These are phyloP conservation scores for Orthosia gracilis DNA, from an alignment of 2,888 invertebrate species.

Conservation along the genomic window DNA sequence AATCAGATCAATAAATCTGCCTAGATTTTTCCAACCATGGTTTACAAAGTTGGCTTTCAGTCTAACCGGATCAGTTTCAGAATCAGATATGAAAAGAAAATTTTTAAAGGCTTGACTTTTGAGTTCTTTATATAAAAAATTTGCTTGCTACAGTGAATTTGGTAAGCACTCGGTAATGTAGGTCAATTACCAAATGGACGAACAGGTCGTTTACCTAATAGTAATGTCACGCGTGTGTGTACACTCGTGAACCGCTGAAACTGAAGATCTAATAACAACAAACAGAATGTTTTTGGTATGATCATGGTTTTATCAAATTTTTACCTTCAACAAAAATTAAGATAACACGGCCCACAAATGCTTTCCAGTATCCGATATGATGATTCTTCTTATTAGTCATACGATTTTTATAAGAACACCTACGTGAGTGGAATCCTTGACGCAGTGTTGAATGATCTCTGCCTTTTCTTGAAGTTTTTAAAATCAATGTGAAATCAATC, in stretches of 20 bases:
- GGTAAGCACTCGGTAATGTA: constrained; percentile 21
- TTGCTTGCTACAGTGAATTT: constrained; percentile 19
- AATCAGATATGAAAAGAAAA: background rate
- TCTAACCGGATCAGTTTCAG: too few species aligned
- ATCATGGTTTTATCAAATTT: background rate
- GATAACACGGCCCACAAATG: background rate
- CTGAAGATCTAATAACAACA: constrained; percentile 1
- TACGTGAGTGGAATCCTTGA: too few species aligned
- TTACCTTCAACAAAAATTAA: background rate
- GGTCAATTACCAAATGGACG: constrained; percentile 30
- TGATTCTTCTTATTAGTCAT: constrained; percentile 20
- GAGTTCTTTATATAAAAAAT: background rate
- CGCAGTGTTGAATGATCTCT: background rate
- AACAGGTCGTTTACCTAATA: constrained; percentile 43
- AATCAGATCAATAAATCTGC: too few species aligned
- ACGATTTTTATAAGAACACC: background rate
- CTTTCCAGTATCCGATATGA: constrained; percentile 12
- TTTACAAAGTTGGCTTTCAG: too few species aligned
- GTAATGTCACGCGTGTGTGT: constrained; percentile 28
- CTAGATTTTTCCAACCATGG: too few species aligned
- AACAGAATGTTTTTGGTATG: background rate
- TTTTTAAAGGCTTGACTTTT: background rate
- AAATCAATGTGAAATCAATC: too few species aligned
- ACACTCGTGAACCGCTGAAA: constrained; percentile 10
- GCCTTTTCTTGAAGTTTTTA: background rate